Percentiles rank a stretch among this genome's conserved stretches.
Conservation (phyloP, 2,888 invertebrate species). For the Cerceris ruficornis region DNA sequence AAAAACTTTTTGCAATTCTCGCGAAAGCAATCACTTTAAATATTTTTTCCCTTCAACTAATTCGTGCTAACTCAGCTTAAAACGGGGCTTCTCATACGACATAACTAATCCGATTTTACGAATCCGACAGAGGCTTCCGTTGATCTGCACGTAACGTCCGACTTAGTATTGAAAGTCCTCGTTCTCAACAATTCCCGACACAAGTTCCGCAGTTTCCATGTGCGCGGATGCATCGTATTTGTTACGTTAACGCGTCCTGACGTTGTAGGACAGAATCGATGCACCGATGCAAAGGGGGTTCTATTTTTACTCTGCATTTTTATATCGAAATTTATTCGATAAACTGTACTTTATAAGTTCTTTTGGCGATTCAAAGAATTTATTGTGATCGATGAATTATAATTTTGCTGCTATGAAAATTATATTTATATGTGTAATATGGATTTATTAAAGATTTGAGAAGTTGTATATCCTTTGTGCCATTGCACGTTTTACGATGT, state of each 20-base stretch:
- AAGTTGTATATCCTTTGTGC: too few relatives aligned
- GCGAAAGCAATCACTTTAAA: background rate
- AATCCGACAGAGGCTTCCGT: slow-evolving; percentile 58
- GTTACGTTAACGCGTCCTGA: background rate
- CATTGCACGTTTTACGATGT: too few relatives aligned
- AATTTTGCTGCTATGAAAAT: too few relatives aligned
- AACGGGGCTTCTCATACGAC: slow-evolving; percentile 62
- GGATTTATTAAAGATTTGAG: too few relatives aligned
- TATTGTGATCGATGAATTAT: too few relatives aligned
- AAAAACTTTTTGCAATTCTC: background rate
- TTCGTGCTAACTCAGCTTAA: slow-evolving; percentile 12
- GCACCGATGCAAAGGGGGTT: too few relatives aligned
- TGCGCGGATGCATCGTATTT: background rate
- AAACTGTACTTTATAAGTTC: too few relatives aligned
- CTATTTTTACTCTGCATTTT: too few relatives aligned
- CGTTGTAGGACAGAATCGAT: background rate
- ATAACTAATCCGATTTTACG: slow-evolving; percentile 65
- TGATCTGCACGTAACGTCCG: slow-evolving; percentile 31
- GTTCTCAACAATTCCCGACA: background rate
- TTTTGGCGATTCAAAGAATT: too few relatives aligned
- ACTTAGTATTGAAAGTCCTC: background rate
- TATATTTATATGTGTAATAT: too few relatives aligned
- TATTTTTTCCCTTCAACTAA: slow-evolving; percentile 1
- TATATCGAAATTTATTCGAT: too few relatives aligned
- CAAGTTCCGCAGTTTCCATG: background rate